Evolutionary conservation across 2,797 vertebrate species (phyloP).

Genomic region (Cheirogaleus major): DNA sequence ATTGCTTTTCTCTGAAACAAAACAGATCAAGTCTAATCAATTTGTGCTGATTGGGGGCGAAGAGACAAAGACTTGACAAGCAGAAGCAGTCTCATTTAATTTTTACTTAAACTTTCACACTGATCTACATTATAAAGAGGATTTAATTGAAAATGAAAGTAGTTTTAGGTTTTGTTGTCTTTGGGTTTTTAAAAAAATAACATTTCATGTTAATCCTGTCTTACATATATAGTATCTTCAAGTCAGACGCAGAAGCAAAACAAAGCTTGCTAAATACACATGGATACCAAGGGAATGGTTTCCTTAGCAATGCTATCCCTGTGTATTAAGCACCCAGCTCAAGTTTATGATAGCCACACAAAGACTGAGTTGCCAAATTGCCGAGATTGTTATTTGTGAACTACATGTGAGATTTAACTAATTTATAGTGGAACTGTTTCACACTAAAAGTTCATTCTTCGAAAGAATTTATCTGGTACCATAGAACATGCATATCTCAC

Average conservation of each 20-base stretch:
- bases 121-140: background rate
- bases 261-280: slow-evolving; percentile 2
- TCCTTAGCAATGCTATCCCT: slow-evolving; percentile 52
- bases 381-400: slow-evolving; percentile 52
- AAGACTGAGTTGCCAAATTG: background rate
- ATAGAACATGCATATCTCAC: background rate
- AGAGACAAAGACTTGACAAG: background rate
- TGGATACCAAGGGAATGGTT: slow-evolving; percentile 44
- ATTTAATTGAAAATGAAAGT: slow-evolving; percentile 47
- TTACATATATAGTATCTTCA: slow-evolving; percentile 39
- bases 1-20: slow-evolving; percentile 42
- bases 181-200: slow-evolving; percentile 40
- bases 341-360: slow-evolving; percentile 5
- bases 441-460: slow-evolving; percentile 64
- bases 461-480: slow-evolving; percentile 56
- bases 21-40: slow-evolving; percentile 34
- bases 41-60: background rate
- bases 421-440: slow-evolving; percentile 66
- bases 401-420: slow-evolving; percentile 33
- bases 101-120: slow-evolving; percentile 44
- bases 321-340: slow-evolving; percentile 37
- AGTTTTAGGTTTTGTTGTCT: background rate
- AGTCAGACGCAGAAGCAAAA: slow-evolving; percentile 40
- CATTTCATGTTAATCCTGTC: background rate
- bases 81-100: background rate